Percentiles rank a stretch among this genome's conserved stretches.
Conservation (phyloP, 2,888 invertebrate species). For the Panorpa germanica region DNA sequence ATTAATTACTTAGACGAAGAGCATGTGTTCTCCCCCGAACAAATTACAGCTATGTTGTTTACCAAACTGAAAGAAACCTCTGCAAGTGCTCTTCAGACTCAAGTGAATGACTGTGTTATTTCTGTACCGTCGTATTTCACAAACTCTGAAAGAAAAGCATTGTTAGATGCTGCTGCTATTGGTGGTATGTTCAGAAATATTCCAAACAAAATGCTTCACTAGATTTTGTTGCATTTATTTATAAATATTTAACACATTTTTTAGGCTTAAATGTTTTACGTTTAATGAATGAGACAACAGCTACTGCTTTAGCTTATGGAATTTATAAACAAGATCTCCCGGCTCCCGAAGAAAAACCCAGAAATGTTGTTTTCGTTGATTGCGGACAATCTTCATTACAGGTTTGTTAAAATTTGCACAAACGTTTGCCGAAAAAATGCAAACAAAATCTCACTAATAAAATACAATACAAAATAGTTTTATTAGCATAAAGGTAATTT, state of each 20-base stretch:
- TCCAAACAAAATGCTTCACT: no score
- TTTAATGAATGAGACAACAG: conserved; percentile 93
- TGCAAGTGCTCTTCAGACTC: conserved; percentile 68
- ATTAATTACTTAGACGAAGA: conserved; percentile 78
- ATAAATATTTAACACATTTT: conserved; percentile 12
- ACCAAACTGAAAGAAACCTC: conserved; percentile 92
- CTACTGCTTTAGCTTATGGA: conserved; percentile 90
- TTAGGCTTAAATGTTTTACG: conserved; percentile 75
- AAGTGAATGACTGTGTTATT: conserved; percentile 86
- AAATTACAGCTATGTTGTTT: conserved; percentile 90
- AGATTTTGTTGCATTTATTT: no score
- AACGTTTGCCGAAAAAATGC: no score
- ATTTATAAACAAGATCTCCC: conserved; percentile 97
- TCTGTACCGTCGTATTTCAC: conserved; percentile 90
- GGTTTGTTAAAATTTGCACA: conserved; percentile 22
- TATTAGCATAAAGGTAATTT: conserved; percentile 1
- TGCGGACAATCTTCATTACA: conserved; percentile 88
- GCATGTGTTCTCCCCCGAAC: conserved; percentile 75
- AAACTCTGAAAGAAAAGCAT: conserved; percentile 80
- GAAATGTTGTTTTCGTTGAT: conserved; percentile 92
- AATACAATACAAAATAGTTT: no score
- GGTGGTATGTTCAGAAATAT: conserved; percentile 36
- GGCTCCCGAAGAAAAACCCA: conserved; percentile 66
- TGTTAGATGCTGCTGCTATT: conserved; percentile 81
- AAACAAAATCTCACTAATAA: no score